These are phyloP conservation scores for Calliphora vicina DNA, from an alignment of 1,140 invertebrate genomes.

Conservation along the genomic window DNA sequence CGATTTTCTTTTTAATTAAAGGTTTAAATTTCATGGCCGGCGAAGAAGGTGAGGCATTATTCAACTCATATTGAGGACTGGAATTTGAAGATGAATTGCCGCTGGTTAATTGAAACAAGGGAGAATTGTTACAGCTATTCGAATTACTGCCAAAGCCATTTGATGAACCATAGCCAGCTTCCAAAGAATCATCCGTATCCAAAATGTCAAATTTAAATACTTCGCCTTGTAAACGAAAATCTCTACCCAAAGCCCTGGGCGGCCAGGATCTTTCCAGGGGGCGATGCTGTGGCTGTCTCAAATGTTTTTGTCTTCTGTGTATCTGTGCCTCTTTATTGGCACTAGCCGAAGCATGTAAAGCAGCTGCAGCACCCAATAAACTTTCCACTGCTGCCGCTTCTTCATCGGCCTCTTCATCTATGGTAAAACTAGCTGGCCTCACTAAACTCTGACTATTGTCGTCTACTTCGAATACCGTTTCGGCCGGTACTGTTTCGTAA, in stretches of 20 bases:
- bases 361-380: slow-evolving; percentile 53
- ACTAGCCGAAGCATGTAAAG: slow-evolving; percentile 46
- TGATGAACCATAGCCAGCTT: slow-evolving; percentile 38
- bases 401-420: slow-evolving; percentile 50
- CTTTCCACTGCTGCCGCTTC: slow-evolving; percentile 57
- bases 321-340: slow-evolving; percentile 36
- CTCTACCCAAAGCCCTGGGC: slow-evolving; percentile 57
- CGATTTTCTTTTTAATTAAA: slow-evolving; percentile 70
- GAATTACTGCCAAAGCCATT: slow-evolving; percentile 41
- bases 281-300: slow-evolving; percentile 64
- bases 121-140: slow-evolving; percentile 47
- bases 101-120: slow-evolving; percentile 42
- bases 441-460: slow-evolving; percentile 36
- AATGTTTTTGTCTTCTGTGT: slow-evolving; percentile 48
- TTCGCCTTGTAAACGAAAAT: slow-evolving; percentile 68
- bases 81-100: slow-evolving; percentile 38
- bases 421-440: not conserved
- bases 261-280: slow-evolving; percentile 70
- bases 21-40: slow-evolving; percentile 65
- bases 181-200: slow-evolving; percentile 70
- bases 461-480: slow-evolving; percentile 51
- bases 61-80: slow-evolving; percentile 37
- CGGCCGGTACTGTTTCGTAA: slow-evolving; percentile 58
- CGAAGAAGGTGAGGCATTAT: slow-evolving; percentile 32
- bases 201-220: slow-evolving; percentile 78